Base-by-base conservation (phyloP, 2,888 invertebrate species). In the Perizoma flavofasciatum region DNA sequence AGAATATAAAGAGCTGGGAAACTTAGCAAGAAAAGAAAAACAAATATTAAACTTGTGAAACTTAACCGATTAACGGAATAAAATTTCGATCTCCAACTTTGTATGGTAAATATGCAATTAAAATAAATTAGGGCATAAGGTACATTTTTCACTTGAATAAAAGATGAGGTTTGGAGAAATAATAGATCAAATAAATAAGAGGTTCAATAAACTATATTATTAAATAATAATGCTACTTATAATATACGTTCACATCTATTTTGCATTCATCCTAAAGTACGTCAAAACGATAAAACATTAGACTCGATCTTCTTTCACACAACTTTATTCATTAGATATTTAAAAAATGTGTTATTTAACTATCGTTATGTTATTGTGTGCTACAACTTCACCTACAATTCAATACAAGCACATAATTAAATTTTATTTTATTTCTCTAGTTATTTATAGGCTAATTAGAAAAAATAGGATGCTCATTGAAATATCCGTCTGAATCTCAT, bases 121-220 rank as follows among this genome's bases (percentile, higher is more conserved):
- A 22, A 22, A 22, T 22, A 22, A 22, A 22, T 22, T 22, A 22
- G 22, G 22, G 22, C 22, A 22, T 22, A 22, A 22, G 22, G 22
- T 22, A 22, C 1, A 22, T 22, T 1, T 22, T 22, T 22, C 3
- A 37, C 7, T 53, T 9, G 22, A 37, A 44, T 35, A 43, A 11
- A 10, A 49, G 33, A 9, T 49, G 37, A 35, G 22, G 5, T 8
- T 4, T 39, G 50, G 34, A 35, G 7, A 55, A 56, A 61, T 61
- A 61, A 61, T 33, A 61, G 54, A 57, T 53, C 61, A 54, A 37
- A 34, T 22, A 22, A 22, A 8, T 35, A 6, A 4, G 5, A 39
- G 49, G 62, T 61, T 49, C 5, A 59, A 49, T 47, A 39, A 57
- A 60, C 68, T 66, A 66, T 59, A 66, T 67, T 55, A 60, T 62